Conservation (phyloP, 2,888 invertebrate species). For the Octodonta nipae region DNA sequence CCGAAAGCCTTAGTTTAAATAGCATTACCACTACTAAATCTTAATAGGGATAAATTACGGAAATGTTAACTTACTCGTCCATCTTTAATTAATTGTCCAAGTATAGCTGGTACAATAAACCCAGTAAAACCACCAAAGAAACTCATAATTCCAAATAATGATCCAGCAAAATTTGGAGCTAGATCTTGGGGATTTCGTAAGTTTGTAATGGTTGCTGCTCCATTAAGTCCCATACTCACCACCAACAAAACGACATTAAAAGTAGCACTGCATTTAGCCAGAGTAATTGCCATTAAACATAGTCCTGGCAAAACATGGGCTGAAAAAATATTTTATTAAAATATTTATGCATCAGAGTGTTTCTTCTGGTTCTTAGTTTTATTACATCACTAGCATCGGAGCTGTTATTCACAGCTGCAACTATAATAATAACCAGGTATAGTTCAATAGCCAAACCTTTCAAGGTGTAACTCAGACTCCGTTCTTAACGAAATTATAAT, state of each 20-base stretch:
- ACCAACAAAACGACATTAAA: conserved; percentile 18
- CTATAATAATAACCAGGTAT: too few species aligned
- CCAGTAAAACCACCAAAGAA: conserved; percentile 22
- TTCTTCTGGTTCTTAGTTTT: too few species aligned
- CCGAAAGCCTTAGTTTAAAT: too few species aligned
- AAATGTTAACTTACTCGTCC: too few species aligned
- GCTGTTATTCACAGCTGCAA: too few species aligned
- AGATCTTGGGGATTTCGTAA: conserved; percentile 24
- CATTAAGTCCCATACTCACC: conserved; percentile 21
- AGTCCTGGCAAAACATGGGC: conserved; percentile 44
- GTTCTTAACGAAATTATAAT: too few species aligned
- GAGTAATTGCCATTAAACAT: conserved; percentile 27
- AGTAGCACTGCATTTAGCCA: conserved; percentile 15
- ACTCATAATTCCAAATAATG: conserved; percentile 23
- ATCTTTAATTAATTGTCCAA: conserved; percentile 16
- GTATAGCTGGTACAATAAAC: conserved; percentile 20
- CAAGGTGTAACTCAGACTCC: too few species aligned
- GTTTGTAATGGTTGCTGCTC: conserved; percentile 21
- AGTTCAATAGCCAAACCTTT: too few species aligned
- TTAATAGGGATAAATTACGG: too few species aligned
- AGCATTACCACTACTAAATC: too few species aligned
- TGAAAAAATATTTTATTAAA: conserved; percentile 28
- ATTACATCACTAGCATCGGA: too few species aligned
- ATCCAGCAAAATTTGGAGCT: conserved; percentile 25
- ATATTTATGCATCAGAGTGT: too few species aligned